Conservation (phyloP, 2,888 invertebrate genomes). For the Lathronympha strigana region DNA sequence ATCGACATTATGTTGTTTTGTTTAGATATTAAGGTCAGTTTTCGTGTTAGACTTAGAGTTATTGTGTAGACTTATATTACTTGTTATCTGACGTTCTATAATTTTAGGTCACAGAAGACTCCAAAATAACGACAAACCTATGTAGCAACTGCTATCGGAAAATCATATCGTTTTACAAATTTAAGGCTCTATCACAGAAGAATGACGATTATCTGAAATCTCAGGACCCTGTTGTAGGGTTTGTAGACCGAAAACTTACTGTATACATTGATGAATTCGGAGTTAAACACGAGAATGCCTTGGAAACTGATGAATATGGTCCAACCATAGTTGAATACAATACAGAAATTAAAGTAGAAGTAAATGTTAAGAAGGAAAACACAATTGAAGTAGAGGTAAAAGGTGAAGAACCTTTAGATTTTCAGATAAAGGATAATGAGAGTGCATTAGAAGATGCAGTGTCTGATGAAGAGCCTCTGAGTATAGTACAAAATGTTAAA, state of each 20-base stretch:
- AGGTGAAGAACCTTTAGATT: background rate
- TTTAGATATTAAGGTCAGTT: constrained; percentile 65
- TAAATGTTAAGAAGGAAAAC: constrained; percentile 21
- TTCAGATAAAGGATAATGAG: constrained; percentile 10
- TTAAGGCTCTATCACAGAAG: constrained; percentile 64
- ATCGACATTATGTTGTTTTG: constrained; percentile 64
- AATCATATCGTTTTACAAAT: constrained; percentile 63
- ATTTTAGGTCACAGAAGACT: constrained; percentile 59
- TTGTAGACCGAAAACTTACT: constrained; percentile 48
- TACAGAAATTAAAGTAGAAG: constrained; percentile 46
- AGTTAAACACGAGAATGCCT: constrained; percentile 42
- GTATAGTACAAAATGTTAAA: constrained; percentile 57
- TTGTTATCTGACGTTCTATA: background rate
- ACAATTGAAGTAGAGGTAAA: background rate
- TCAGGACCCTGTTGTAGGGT: constrained; percentile 34
- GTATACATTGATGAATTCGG: constrained; percentile 38
- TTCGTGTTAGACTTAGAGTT: background rate
- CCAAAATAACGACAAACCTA: constrained; percentile 60
- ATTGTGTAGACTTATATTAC: background rate
- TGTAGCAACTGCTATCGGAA: constrained; percentile 68
- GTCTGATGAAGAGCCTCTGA: constrained; percentile 69
- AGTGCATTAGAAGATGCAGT: constrained; percentile 46
- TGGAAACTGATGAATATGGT: constrained; percentile 31
- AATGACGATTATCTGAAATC: constrained; percentile 61
- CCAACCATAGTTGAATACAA: constrained; percentile 33